Conservation (phyloP, 2,113 vertebrate genomes). For the Phylloscopus whistleri region DNA sequence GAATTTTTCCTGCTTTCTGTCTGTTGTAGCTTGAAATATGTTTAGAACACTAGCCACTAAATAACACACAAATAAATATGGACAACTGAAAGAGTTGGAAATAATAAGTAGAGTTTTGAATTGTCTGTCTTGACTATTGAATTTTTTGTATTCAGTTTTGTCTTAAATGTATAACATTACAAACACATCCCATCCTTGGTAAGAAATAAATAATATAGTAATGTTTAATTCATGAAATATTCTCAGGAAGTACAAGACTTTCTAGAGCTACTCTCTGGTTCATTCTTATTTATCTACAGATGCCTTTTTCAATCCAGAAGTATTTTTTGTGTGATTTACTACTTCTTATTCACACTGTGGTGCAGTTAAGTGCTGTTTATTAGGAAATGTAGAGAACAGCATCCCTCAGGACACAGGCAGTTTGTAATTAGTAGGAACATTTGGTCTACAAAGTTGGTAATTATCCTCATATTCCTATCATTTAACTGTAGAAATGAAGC, state of each 20-base stretch:
- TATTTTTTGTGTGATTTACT: background rate
- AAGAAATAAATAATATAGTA: background rate
- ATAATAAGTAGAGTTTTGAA: background rate
- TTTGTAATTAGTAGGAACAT: constrained; percentile 5
- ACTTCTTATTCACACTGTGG: background rate
- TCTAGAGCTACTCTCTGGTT: background rate
- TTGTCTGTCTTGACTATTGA: background rate
- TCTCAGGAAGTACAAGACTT: background rate
- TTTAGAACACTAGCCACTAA: background rate
- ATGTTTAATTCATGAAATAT: background rate
- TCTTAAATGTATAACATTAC: background rate
- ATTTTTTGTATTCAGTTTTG: background rate
- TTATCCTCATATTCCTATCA: background rate
- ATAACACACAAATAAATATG: background rate
- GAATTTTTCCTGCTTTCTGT: background rate
- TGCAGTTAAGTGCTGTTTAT: background rate
- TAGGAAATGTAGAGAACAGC: background rate
- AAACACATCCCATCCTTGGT: background rate
- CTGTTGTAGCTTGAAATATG: background rate
- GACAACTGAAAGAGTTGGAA: background rate
- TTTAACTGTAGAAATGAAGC: background rate
- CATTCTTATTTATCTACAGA: background rate
- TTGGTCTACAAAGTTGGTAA: background rate
- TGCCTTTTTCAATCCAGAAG: background rate
- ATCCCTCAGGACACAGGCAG: background rate